Conservation (phyloP, 2,888 invertebrate species). For the Erannis defoliaria region DNA sequence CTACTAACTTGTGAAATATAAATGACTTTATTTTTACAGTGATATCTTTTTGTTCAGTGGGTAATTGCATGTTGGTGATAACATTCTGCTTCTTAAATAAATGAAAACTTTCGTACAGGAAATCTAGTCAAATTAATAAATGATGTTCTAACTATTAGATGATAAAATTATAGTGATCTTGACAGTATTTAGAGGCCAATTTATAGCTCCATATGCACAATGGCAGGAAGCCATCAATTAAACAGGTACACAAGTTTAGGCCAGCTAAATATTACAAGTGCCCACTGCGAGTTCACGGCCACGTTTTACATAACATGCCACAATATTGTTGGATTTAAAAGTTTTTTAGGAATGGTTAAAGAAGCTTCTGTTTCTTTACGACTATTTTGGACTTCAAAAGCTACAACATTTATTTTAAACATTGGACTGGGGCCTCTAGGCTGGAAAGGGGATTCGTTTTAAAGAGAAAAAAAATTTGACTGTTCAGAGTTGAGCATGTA, state of each 20-base stretch:
- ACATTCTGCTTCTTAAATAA: neutral
- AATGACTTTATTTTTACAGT: too few relatives aligned
- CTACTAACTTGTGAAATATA: too few relatives aligned
- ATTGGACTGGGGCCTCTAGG: too few relatives aligned
- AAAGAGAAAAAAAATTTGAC: too few relatives aligned
- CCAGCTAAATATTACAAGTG: constrained; percentile 41
- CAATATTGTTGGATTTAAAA: neutral
- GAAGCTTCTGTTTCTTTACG: too few relatives aligned
- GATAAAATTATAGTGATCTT: constrained; percentile 4
- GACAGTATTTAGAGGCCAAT: constrained; percentile 13
- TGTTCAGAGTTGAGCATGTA: too few relatives aligned
- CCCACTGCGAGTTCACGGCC: constrained; percentile 69
- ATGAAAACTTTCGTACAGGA: too few relatives aligned
- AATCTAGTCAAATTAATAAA: neutral
- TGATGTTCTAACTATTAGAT: neutral
- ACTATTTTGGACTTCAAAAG: too few relatives aligned
- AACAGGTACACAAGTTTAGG: constrained; percentile 54
- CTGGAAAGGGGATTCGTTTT: too few relatives aligned
- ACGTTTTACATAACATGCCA: constrained; percentile 37
- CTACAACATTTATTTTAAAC: too few relatives aligned
- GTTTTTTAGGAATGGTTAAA: neutral
- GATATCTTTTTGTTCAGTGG: too few relatives aligned
- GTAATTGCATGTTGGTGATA: too few relatives aligned
- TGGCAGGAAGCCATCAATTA: constrained; percentile 67
- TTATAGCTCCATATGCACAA: constrained; percentile 52